Evolutionary conservation across 2,113 vertebrate genomes (phyloP).

Genomic region (Plestiodon gilberti): DNA sequence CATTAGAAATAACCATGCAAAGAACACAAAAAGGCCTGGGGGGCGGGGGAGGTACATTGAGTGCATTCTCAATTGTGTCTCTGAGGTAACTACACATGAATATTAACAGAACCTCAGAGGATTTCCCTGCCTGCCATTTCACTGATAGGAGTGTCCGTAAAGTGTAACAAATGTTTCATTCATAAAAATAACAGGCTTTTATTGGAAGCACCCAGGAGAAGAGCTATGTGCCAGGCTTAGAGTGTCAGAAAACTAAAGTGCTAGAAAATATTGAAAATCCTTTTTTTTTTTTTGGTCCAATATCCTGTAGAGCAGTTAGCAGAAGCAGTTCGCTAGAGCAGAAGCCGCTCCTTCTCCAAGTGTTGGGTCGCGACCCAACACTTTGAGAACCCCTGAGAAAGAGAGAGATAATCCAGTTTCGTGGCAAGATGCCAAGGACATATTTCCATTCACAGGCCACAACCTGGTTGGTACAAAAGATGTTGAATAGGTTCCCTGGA

Average conservation of each 20-base stretch:
- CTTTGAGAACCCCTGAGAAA: background rate
- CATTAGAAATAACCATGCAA: conserved; percentile 51
- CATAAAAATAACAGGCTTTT: conserved; percentile 32
- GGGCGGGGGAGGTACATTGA: conserved; percentile 54
- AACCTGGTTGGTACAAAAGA: background rate
- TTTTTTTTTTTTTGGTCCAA: background rate
- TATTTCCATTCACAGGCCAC: background rate
- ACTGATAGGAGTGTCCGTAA: conserved; percentile 40
- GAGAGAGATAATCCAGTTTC: background rate
- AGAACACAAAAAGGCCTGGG: conserved; percentile 57
- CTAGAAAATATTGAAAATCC: background rate
- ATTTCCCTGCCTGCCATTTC: conserved; percentile 42
- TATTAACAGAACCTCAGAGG: conserved; percentile 43
- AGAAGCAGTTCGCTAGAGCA: too few relatives aligned
- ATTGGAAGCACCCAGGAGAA: background rate
- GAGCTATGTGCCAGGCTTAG: conserved; percentile 9
- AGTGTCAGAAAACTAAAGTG: background rate
- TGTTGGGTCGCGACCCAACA: too few relatives aligned
- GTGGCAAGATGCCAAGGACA: background rate
- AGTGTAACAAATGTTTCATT: conserved; percentile 14
- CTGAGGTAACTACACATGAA: conserved; percentile 58
- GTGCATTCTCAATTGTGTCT: conserved; percentile 32
- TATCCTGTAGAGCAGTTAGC: too few relatives aligned
- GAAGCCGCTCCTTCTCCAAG: too few relatives aligned
- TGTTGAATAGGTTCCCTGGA: background rate